phyloP scores from a whole-genome alignment of 1,140 invertebrate species.

The Trichonephila inaurata region DNA sequence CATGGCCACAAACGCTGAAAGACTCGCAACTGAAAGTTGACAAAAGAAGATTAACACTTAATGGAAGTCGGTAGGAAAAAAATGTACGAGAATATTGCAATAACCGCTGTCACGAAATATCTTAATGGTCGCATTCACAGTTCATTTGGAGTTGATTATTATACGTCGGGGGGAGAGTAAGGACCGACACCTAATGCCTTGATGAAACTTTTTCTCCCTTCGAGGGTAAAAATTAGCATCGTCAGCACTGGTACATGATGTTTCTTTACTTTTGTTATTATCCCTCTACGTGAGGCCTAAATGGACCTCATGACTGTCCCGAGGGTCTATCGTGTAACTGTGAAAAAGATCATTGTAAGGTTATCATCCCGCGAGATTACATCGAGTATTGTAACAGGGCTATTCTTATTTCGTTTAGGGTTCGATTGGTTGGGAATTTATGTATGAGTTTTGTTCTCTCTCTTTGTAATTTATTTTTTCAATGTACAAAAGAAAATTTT shows the following conservation, averaged over 20 bases:
- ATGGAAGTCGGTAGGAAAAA: neutral
- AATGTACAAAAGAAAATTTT: no score
- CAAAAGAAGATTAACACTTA: slow-evolving; percentile 55
- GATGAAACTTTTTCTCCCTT: slow-evolving; percentile 46
- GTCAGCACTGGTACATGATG: neutral
- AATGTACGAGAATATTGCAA: neutral
- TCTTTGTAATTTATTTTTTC: no score
- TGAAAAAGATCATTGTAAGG: slow-evolving; percentile 44
- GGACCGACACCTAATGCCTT: slow-evolving; percentile 41
- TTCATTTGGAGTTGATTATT: slow-evolving; percentile 57
- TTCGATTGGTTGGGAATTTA: neutral
- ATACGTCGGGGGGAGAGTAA: neutral
- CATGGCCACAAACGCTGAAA: neutral
- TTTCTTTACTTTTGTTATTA: slow-evolving; percentile 32
- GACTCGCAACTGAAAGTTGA: slow-evolving; percentile 7
- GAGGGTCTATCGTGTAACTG: slow-evolving; percentile 35
- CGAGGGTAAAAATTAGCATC: slow-evolving; percentile 24
- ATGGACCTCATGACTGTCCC: neutral
- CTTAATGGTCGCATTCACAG: slow-evolving; percentile 43
- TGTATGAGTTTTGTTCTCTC: no score
- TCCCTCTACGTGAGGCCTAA: neutral
- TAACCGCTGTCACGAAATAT: slow-evolving; percentile 31
- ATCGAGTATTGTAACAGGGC: neutral
- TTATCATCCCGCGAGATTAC: slow-evolving; percentile 44
- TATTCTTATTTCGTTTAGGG: neutral